Conservation (phyloP, 2,113 vertebrate genomes). For the Cololabis saira region DNA sequence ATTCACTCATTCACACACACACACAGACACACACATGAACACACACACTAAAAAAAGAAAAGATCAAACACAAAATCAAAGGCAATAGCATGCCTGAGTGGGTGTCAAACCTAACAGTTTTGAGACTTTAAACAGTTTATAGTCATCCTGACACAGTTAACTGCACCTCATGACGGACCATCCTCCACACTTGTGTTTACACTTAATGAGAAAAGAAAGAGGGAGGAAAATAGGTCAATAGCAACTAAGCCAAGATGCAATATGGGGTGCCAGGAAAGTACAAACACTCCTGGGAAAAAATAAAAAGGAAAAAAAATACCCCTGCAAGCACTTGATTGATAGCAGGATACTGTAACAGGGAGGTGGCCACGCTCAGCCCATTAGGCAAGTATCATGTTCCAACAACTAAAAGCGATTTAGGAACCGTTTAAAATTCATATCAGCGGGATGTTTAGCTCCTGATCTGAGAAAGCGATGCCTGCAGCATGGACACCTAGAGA, state of each 20-base stretch:
- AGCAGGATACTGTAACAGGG: slow-evolving; percentile 20
- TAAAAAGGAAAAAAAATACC: slow-evolving; percentile 13
- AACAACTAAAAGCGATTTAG: slow-evolving; percentile 27
- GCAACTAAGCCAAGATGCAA: slow-evolving; percentile 36
- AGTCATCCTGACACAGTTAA: slow-evolving; percentile 57
- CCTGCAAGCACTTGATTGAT: slow-evolving; percentile 47
- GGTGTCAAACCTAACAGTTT: slow-evolving; percentile 52
- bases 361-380: slow-evolving; percentile 38
- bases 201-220: slow-evolving; percentile 62
- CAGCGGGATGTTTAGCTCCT: slow-evolving; percentile 15
- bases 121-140: slow-evolving; percentile 61
- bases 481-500: slow-evolving; percentile 23
- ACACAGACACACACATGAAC: slow-evolving; percentile 1
- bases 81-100: slow-evolving; percentile 50
- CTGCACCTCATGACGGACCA: slow-evolving; percentile 28
- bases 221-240: slow-evolving; percentile 40
- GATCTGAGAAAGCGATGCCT: slow-evolving; percentile 29
- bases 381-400: slow-evolving; percentile 37
- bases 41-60: slow-evolving; percentile 12
- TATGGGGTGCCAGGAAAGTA: slow-evolving; percentile 46
- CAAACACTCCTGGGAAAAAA: background rate
- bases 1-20: background rate
- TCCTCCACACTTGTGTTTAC: slow-evolving; percentile 32
- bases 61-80: slow-evolving; percentile 50
- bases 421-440: slow-evolving; percentile 33